Base-by-base conservation (phyloP, 2,113 vertebrate genomes). In the Anolis carolinensis region DNA sequence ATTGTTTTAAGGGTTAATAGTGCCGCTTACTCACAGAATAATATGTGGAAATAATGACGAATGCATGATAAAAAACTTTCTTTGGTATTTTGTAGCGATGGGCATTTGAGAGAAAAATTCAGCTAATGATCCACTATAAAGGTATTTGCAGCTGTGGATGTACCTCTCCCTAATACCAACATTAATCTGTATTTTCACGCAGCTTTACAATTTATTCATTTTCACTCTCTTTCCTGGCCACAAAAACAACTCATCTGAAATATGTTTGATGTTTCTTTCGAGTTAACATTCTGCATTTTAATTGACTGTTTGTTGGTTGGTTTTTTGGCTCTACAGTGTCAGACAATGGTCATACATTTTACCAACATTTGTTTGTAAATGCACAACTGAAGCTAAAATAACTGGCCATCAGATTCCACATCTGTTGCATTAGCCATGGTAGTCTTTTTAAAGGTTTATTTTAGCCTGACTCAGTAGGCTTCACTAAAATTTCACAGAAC, bases 51-150 rank as follows among this genome's bases (percentile, higher is more conserved):
- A 91, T 94, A 93, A 94, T 16, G 90, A 92, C 88, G 91, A 92
- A 94, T 95, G 93, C 93, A 94, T 89, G 88, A 92, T 91, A 93
- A 93, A 95, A 92, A 92, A 91, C 89, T 90, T 94, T 96, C 93
- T 92, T 94, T 96, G 91, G 90, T 91, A 93, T 95, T 95, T 95
- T 94, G 89, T 85, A 95, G 86, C 88, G 90, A 86, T 93, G 93
- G 91, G 88, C 91, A 90, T 92, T 91, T 70, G 83, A 93, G 89
- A 92, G 93, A 93, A 95, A 44, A 94, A 94, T 90, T 88, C 0
- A 72, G 92, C 90, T 95, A 94, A 95, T 95, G 95, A 96, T 94
- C 93, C 94, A 86, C 89, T 89, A 81, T 90, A 93, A 94, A 95
- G 93, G 80, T 93, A 94, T 95, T 96, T 96, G 93, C 90, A 92